Conservation (phyloP, 2,113 vertebrate species). For the Nothobranchius kuhntae region DNA sequence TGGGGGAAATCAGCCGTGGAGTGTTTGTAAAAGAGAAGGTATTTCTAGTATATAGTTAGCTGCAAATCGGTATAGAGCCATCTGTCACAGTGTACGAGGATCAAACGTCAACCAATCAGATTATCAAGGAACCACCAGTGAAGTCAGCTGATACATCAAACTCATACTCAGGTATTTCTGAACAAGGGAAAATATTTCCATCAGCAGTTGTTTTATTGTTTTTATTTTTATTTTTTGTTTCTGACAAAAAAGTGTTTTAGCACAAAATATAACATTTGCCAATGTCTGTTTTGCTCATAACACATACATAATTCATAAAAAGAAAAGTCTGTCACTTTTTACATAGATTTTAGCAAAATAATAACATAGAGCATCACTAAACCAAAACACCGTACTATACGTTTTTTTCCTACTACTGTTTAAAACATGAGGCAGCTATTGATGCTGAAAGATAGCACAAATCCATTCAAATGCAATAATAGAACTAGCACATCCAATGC, state of each 20-base stretch:
- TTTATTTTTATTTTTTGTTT: not conserved
- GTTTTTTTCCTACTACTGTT: not conserved
- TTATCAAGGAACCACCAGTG: not conserved
- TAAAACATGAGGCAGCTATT: not conserved
- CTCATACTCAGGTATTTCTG: too few relatives aligned
- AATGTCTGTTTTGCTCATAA: too few relatives aligned
- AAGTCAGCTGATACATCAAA: not conserved
- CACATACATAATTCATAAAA: too few relatives aligned
- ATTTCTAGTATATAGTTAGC: not conserved
- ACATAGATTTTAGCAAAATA: too few relatives aligned
- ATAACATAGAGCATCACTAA: too few relatives aligned
- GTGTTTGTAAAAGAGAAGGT: constrained; percentile 1
- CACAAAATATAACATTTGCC: too few relatives aligned
- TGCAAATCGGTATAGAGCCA: not conserved
- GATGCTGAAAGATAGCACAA: not conserved
- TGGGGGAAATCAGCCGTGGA: constrained; percentile 10
- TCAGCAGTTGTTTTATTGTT: not conserved
- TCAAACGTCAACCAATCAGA: not conserved
- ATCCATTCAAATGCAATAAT: constrained; percentile 4
- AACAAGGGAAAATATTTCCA: not conserved
- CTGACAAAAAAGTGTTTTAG: not conserved
- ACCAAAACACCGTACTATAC: not conserved
- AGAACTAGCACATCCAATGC: not conserved
- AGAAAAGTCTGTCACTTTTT: too few relatives aligned
- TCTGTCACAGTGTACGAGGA: not conserved